Evolutionary conservation across 2,888 invertebrate species (phyloP).

Genomic region (Eudemis profundana): DNA sequence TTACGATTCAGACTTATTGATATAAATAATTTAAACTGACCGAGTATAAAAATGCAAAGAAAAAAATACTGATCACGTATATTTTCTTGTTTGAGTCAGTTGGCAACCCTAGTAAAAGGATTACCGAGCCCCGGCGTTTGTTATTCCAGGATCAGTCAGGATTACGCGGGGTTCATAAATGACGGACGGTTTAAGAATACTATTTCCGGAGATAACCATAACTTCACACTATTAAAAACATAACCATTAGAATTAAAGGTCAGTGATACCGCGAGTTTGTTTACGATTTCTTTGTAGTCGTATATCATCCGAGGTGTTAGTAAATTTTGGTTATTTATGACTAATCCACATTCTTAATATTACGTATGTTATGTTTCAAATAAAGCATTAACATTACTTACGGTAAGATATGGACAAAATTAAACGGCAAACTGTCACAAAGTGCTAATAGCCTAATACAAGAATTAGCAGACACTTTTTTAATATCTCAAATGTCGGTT

Average conservation of each 20-base stretch:
- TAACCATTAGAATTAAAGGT: conserved; percentile 47
- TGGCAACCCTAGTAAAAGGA: conserved; percentile 51
- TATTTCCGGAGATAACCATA: conserved; percentile 55
- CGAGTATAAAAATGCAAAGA: background rate
- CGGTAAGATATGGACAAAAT: background rate
- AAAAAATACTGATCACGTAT: background rate
- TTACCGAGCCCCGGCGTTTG: conserved; percentile 54
- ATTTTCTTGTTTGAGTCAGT: no score
- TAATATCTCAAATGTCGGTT: no score
- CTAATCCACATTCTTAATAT: background rate
- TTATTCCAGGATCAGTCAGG: conserved; percentile 60
- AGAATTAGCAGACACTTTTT: no score
- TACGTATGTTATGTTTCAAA: background rate
- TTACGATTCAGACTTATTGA: no score
- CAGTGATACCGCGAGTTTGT: conserved; percentile 47
- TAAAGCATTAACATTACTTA: background rate
- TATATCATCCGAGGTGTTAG: conserved; percentile 14
- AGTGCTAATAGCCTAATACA: no score
- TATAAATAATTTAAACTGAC: no score
- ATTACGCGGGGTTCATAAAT: conserved; percentile 67
- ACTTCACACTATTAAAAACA: conserved; percentile 32
- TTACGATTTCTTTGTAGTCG: conserved; percentile 26
- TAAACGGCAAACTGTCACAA: no score
- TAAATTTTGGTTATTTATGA: conserved; percentile 17
- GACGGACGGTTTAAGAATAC: conserved; percentile 57